Evolutionary conservation across 2,113 vertebrate genomes (phyloP).

Genomic region (Lipophrys pholis): DNA sequence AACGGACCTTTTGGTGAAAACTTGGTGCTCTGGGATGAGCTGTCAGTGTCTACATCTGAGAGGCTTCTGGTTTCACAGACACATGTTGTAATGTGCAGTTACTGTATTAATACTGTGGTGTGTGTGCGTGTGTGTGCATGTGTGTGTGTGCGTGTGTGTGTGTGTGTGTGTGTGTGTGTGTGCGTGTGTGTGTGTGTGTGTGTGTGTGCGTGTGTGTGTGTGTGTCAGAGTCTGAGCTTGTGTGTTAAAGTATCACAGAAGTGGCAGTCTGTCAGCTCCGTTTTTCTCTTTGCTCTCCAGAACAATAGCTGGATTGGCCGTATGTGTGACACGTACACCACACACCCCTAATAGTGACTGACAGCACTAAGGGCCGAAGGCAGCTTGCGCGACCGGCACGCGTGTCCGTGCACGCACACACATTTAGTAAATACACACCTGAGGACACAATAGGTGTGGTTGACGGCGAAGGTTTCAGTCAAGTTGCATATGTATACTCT

Average conservation of each 20-base stretch:
- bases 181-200: slow-evolving; percentile 42
- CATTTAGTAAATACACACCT: slow-evolving; percentile 49
- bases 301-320: slow-evolving; percentile 96
- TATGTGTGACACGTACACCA: slow-evolving; percentile 82
- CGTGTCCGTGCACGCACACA: slow-evolving; percentile 35
- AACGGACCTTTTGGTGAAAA: not conserved
- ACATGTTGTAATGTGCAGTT: not conserved
- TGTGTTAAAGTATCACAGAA: slow-evolving; percentile 86
- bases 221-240: slow-evolving; percentile 49
- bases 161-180: slow-evolving; percentile 50
- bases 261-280: slow-evolving; percentile 97
- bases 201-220: slow-evolving; percentile 28
- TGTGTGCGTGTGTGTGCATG: slow-evolving; percentile 8
- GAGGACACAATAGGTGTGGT: slow-evolving; percentile 65
- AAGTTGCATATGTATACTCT: slow-evolving; percentile 39
- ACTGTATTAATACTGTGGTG: not conserved
- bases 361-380: slow-evolving; percentile 83
- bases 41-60: not conserved
- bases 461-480: slow-evolving; percentile 54
- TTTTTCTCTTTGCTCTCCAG: slow-evolving; percentile 89
- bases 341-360: slow-evolving; percentile 86
- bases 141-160: slow-evolving; percentile 26
- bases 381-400: slow-evolving; percentile 59
- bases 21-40: not conserved
- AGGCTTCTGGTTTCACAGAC: not conserved